Evolutionary conservation across 2,113 vertebrate genomes (phyloP).

Genomic region (Rhea americana): DNA sequence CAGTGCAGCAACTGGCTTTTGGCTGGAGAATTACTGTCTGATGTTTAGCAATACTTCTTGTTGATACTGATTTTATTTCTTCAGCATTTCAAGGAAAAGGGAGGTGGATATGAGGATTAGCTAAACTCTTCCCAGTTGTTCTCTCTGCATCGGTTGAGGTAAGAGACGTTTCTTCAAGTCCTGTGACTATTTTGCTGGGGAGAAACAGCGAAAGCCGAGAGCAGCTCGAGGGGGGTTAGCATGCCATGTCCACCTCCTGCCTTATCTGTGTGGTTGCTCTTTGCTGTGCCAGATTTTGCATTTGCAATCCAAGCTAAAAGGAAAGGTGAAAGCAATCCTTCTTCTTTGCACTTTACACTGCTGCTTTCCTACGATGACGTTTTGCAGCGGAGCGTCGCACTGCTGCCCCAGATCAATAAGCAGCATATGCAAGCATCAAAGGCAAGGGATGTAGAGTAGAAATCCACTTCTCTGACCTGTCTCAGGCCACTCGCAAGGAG

Average conservation of each 20-base stretch:
- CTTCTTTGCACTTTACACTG: not conserved
- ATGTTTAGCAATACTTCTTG: not conserved
- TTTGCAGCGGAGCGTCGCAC: not conserved
- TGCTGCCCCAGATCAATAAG: not conserved
- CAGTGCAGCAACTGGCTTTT: not conserved
- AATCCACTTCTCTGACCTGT: fast-evolving
- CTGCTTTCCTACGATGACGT: not conserved
- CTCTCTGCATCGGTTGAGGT: not conserved
- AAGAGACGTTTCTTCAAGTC: not conserved
- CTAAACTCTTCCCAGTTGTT: not conserved
- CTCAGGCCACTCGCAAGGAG: not conserved
- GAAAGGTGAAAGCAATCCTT: not conserved
- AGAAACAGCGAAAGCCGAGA: not conserved
- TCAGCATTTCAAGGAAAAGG: not conserved
- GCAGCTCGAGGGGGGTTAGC: not conserved
- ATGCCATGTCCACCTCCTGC: not conserved
- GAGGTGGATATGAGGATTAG: not conserved
- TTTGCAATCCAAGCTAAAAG: constrained; percentile 27
- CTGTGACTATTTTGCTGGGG: not conserved
- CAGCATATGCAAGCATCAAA: not conserved
- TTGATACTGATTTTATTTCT: not conserved
- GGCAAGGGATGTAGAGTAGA: not conserved
- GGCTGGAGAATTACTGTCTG: not conserved
- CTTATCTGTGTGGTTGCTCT: not conserved
- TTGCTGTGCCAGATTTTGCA: constrained; percentile 7